A percentile compares a stretch with the other conserved stretches of the same genome.
phyloP scores from a whole-genome alignment of 2,888 invertebrate species.

The Tromatobia lineatoria region DNA sequence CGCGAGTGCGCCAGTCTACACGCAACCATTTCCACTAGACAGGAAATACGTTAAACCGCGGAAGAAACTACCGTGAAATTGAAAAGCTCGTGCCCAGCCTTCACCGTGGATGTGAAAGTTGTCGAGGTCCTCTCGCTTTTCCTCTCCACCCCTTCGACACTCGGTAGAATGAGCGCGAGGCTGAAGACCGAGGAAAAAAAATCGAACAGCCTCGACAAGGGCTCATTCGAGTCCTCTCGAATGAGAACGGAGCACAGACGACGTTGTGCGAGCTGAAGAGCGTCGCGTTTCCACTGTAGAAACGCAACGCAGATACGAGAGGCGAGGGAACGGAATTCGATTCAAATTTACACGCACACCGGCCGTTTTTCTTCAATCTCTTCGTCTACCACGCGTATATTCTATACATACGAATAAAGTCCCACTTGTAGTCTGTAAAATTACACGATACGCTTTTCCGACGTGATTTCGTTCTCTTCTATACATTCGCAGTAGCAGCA shows the following conservation, averaged over 20 bases:
- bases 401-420: constrained; percentile 20
- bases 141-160: constrained; percentile 18
- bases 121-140: constrained; percentile 42
- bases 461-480: constrained; percentile 22
- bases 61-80: constrained; percentile 76
- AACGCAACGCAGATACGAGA: constrained; percentile 41
- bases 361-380: constrained; percentile 44
- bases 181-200: constrained; percentile 56
- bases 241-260: constrained; percentile 16
- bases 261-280: constrained; percentile 10
- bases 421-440: constrained; percentile 26
- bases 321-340: constrained; percentile 58
- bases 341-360: constrained; percentile 58
- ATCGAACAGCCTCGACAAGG: constrained; percentile 43
- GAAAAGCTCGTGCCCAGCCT: constrained; percentile 67
- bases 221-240: constrained; percentile 54
- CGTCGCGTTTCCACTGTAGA: constrained; percentile 38
- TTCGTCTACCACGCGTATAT: background rate
- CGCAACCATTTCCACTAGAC: constrained; percentile 68
- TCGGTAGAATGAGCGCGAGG: constrained; percentile 23
- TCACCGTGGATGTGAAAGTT: constrained; percentile 43
- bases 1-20: constrained; percentile 47
- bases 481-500: background rate
- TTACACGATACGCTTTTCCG: constrained; percentile 48
- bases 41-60: constrained; percentile 72